These are phyloP conservation scores for Lasioglossum pauxillum DNA, from an alignment of 2,888 invertebrate genomes.

Conservation along the genomic window DNA sequence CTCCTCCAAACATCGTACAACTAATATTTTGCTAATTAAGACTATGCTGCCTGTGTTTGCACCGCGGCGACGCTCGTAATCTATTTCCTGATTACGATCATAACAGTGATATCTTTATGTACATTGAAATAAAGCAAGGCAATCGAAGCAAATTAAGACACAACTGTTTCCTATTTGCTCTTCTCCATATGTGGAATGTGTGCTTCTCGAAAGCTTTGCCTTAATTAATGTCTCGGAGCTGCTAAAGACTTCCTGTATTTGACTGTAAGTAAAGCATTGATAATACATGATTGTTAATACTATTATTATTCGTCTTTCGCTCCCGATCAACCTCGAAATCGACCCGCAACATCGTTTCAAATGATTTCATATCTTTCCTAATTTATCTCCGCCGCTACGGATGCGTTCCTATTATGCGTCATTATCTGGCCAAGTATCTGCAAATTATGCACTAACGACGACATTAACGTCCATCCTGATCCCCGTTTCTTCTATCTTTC, in stretches of 20 bases:
- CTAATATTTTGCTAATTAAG: neutral
- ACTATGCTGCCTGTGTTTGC: too few relatives aligned
- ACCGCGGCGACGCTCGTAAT: neutral
- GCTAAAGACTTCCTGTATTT: neutral
- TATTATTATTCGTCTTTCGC: neutral
- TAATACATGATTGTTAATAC: neutral
- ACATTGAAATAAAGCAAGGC: neutral
- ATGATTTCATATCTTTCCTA: slow-evolving; percentile 49
- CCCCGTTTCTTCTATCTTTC: neutral
- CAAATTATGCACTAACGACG: slow-evolving; percentile 39
- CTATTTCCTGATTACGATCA: neutral
- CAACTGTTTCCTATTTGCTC: neutral
- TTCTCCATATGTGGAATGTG: neutral
- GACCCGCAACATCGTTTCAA: neutral
- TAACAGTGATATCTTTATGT: neutral
- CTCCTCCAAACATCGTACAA: neutral
- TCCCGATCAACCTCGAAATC: neutral
- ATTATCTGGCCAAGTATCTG: slow-evolving; percentile 58
- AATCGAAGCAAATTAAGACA: too few relatives aligned
- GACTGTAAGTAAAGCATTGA: neutral
- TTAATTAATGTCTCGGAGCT: neutral
- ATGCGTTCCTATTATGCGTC: slow-evolving; percentile 39
- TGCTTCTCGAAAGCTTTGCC: neutral
- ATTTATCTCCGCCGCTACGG: slow-evolving; percentile 51
- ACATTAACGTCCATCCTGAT: neutral